Base-by-base conservation (phyloP, 2,797 vertebrate genomes). In the Taeniopygia guttata region DNA sequence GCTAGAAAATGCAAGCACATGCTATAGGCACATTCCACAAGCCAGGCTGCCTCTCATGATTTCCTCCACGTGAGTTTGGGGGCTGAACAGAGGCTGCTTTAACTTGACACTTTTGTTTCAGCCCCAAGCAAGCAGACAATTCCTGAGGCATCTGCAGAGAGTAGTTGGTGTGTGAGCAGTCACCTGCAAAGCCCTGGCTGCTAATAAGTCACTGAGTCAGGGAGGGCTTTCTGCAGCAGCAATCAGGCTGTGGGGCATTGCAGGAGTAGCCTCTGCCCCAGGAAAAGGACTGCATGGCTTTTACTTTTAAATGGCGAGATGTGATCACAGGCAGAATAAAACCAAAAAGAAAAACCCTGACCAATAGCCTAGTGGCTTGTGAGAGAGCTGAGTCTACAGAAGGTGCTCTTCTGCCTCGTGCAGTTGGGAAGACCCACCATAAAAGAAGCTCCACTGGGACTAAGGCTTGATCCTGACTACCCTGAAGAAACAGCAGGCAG, bases 81-180 rank as follows among this genome's bases (percentile, higher is more conserved):
- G 46, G 46, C 26, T 21, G 26, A 88, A 46, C 11, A 55, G 25
- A 36, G 13, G 13, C 45, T 86, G 6, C 56, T 77, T 84, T 34
- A 79, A 54, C 32, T 29, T 73, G 38, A 17, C 34, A 8, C 32
- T n/a, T 23, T 45, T 69, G 13, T 87, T 81, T 87, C 42, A 43
- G 48, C 48, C 75, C 38, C 54, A 80, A 9, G 64, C 2, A 1
- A 76, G 67, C 30, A 22, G 73, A 16, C 8, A 10, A 27, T 54
- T 81, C 62, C 66, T 64, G 58, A 82, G 59, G 42, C 23, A 87
- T 55, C 56, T 73, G 43, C 56, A 40, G 67, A n/a, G 40, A 56
- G 19, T 40, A 68, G 32, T 11, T 67, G 68, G 49, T 0, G 0
- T 43, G 26, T 29, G 74, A 84, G 19, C 0, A 0, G 51, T 68